These are phyloP conservation scores for Sinocyclocheilus anshuiensis DNA, from an alignment of 2,113 vertebrate species.

Conservation along the genomic window DNA sequence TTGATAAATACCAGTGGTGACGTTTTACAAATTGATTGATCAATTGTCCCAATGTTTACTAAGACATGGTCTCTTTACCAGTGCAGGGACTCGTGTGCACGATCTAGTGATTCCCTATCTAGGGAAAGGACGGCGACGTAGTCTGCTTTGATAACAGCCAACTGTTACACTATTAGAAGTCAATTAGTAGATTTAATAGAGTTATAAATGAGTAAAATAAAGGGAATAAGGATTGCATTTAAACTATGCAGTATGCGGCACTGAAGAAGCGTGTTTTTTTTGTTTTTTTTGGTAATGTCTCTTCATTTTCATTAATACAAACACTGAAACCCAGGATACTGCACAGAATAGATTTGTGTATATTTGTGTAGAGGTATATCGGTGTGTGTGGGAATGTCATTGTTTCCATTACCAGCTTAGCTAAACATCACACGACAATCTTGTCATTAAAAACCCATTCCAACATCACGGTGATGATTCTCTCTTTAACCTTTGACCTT, in stretches of 20 bases:
- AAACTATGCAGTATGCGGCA: not conserved
- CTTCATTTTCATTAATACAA: not conserved
- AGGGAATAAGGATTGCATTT: not conserved
- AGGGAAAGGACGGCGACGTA: too few species aligned
- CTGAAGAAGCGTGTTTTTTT: not conserved
- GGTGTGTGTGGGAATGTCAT: conserved; percentile 33
- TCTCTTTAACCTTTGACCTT: conserved; percentile 38
- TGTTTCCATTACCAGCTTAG: conserved; percentile 41
- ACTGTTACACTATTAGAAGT: not conserved
- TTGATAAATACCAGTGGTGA: too few species aligned
- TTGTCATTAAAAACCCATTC: conserved; percentile 52
- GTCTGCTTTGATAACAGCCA: too few species aligned
- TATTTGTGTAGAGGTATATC: not conserved
- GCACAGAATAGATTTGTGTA: not conserved
- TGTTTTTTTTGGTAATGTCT: not conserved
- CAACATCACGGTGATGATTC: conserved; percentile 22
- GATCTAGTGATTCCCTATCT: too few species aligned
- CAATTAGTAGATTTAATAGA: not conserved
- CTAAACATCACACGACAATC: conserved; percentile 32
- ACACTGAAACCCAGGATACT: not conserved
- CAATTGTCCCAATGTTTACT: too few species aligned
- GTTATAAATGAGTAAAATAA: not conserved
- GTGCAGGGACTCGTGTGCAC: too few species aligned
- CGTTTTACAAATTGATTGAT: too few species aligned
- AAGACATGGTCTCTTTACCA: too few species aligned